Conservation (phyloP, 1,140 invertebrate species). For the Steinernema feltiae region DNA sequence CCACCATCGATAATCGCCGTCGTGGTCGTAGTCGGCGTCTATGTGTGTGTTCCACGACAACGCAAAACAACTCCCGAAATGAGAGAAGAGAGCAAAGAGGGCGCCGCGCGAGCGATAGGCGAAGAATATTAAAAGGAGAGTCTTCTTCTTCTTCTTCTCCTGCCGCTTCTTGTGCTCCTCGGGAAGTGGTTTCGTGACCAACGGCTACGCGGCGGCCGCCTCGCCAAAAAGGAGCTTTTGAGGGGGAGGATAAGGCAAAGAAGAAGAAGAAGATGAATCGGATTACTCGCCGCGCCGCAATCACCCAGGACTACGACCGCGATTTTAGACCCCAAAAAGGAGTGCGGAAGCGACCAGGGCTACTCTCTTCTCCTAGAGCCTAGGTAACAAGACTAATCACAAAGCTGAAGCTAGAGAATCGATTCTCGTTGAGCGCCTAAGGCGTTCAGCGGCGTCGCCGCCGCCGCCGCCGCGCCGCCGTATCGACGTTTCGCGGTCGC, state of each 20-base stretch:
- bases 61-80: slow-evolving; percentile 8
- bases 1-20: slow-evolving; percentile 3
- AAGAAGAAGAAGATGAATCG: not conserved
- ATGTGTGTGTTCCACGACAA: too few relatives aligned
- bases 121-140: not conserved
- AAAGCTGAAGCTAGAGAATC: too few relatives aligned
- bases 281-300: too few relatives aligned
- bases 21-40: too few relatives aligned
- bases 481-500: not conserved
- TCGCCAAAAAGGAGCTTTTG: not conserved
- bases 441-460: not conserved
- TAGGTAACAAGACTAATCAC: too few relatives aligned
- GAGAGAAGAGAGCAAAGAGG: not conserved
- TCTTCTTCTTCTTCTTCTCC: too few relatives aligned
- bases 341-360: too few relatives aligned
- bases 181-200: not conserved
- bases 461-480: not conserved
- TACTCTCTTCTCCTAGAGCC: too few relatives aligned
- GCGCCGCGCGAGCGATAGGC: not conserved
- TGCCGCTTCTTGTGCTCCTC: too few relatives aligned
- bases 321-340: too few relatives aligned
- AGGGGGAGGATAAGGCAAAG: not conserved
- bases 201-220: not conserved
- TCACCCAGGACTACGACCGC: too few relatives aligned
- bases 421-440: too few relatives aligned